These are phyloP conservation scores for Mus caroli DNA, from an alignment of 2,797 vertebrate genomes.

Conservation along the genomic window DNA sequence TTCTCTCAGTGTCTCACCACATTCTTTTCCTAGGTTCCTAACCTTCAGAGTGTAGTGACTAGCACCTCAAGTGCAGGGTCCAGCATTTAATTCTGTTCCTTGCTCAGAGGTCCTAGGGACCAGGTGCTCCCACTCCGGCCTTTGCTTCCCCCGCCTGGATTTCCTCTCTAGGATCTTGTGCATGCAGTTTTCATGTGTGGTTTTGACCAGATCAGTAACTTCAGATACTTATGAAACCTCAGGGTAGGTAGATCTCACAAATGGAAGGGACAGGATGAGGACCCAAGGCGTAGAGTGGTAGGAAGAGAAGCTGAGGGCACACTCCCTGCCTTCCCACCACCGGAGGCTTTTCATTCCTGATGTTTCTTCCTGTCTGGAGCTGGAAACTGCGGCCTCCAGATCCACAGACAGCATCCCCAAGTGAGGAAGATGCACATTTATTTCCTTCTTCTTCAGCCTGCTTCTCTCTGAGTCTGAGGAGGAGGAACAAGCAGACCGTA, in stretches of 20 bases:
- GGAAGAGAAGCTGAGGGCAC: background rate
- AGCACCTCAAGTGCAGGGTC: background rate
- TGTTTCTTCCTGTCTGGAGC: background rate
- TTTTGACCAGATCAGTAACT: slow-evolving; percentile 60
- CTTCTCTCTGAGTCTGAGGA: background rate
- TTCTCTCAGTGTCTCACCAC: background rate
- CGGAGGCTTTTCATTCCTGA: background rate
- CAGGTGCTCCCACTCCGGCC: background rate
- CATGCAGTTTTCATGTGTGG: background rate
- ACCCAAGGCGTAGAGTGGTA: background rate
- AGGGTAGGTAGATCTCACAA: background rate
- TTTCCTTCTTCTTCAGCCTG: slow-evolving; percentile 10
- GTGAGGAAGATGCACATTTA: slow-evolving; percentile 44
- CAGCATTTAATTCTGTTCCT: slow-evolving; percentile 6
- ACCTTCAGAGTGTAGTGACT: background rate
- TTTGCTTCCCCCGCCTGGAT: background rate
- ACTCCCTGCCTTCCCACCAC: background rate
- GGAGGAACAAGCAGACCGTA: background rate
- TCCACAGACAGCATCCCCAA: slow-evolving; percentile 47
- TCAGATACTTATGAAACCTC: background rate
- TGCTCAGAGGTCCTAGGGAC: background rate
- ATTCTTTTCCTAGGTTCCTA: background rate
- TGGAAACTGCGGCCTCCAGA: background rate
- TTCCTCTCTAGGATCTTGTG: background rate
- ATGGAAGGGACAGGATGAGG: background rate